Conservation (phyloP, 2,888 invertebrate species). For the Phasia obesa region DNA sequence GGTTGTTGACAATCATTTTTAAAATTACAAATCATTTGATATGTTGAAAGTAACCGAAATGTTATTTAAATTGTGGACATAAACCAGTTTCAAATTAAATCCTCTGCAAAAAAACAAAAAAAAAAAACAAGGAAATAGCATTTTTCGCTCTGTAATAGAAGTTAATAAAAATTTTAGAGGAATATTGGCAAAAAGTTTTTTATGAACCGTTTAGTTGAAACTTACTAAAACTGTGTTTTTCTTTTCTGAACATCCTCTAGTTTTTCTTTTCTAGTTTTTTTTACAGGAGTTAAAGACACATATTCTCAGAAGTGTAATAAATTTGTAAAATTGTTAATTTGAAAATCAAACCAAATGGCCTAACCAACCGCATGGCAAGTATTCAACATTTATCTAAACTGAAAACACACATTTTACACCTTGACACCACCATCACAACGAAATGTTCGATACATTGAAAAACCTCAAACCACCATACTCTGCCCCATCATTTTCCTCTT, state of each 20-base stretch:
- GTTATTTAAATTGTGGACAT: slow-evolving; percentile 57
- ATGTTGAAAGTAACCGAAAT: slow-evolving; percentile 50
- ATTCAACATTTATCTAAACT: slow-evolving; percentile 61
- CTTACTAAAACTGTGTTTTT: too few species aligned
- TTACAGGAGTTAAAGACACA: too few species aligned
- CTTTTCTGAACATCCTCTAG: too few species aligned
- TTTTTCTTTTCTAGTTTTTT: too few species aligned
- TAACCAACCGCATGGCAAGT: slow-evolving; percentile 46
- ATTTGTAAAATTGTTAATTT: slow-evolving; percentile 72
- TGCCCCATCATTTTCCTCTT: slow-evolving; percentile 34
- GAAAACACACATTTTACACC: slow-evolving; percentile 65
- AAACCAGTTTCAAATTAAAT: slow-evolving; percentile 40
- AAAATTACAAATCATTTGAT: slow-evolving; percentile 72
- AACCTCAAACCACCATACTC: slow-evolving; percentile 30
- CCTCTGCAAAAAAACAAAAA: slow-evolving; percentile 14
- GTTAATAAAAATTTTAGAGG: slow-evolving; percentile 59
- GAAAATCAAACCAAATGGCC: slow-evolving; percentile 70
- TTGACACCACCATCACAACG: slow-evolving; percentile 51
- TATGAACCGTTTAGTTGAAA: too few species aligned
- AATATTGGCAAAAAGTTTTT: slow-evolving; percentile 30
- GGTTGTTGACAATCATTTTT: slow-evolving; percentile 67
- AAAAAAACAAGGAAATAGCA: slow-evolving; percentile 12
- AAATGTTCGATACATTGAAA: slow-evolving; percentile 1
- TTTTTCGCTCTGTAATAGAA: not conserved
- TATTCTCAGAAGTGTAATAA: slow-evolving; percentile 71